These are phyloP conservation scores for Clarias pachynema DNA, from an alignment of 2,797 vertebrate species.

Conservation along the genomic window DNA sequence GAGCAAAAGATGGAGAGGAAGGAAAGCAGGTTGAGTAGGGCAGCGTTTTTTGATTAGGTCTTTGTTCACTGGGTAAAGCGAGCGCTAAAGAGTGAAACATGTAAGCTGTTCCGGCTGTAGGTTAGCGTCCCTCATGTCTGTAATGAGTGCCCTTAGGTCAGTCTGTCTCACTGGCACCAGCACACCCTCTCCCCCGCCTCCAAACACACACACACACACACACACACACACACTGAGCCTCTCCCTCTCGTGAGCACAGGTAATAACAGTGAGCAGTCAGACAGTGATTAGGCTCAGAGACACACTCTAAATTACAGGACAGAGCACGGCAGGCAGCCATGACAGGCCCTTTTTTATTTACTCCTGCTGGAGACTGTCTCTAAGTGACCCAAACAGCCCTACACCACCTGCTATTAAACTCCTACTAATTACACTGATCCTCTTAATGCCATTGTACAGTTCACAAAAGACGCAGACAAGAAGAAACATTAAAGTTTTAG, in stretches of 20 bases:
- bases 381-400: constrained; percentile 53
- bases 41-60: constrained; percentile 1
- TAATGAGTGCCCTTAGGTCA: constrained; percentile 60
- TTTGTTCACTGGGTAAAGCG: constrained; percentile 39
- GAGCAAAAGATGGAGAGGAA: neutral
- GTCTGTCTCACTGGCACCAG: constrained; percentile 53
- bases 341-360: constrained; percentile 57
- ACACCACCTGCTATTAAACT: constrained; percentile 55
- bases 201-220: constrained; percentile 32
- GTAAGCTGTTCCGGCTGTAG: constrained; percentile 43
- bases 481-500: constrained; percentile 12
- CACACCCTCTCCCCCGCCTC: constrained; percentile 26
- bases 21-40: neutral
- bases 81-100: constrained; percentile 41
- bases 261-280: constrained; percentile 61
- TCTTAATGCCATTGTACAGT: constrained; percentile 36
- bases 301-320: constrained; percentile 62
- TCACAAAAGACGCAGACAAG: constrained; percentile 24
- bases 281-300: constrained; percentile 62
- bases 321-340: constrained; percentile 54
- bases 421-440: constrained; percentile 52
- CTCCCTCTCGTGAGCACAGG: constrained; percentile 61
- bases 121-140: constrained; percentile 50
- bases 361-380: constrained; percentile 53
- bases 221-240: constrained; percentile 37